phyloP scores from a whole-genome alignment of 2,113 vertebrate species.

The Pelvicachromis taeniatus region DNA sequence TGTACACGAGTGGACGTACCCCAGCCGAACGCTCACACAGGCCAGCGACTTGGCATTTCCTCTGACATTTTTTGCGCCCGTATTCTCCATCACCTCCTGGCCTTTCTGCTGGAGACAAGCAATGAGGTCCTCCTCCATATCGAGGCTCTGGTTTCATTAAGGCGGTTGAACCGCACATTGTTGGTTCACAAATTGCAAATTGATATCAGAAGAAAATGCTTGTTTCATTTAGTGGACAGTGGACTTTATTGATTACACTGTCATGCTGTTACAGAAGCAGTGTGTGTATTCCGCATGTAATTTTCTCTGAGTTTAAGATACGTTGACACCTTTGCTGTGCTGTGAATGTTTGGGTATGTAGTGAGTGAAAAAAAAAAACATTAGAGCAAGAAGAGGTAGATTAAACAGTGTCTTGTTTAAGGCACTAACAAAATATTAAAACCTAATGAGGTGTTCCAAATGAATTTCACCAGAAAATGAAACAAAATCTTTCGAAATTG shows the following conservation, averaged over 20 bases:
- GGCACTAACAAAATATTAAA: background rate
- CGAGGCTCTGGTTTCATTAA: conserved; percentile 3
- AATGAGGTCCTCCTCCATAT: background rate
- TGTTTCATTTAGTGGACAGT: background rate
- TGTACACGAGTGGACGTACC: background rate
- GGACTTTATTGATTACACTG: background rate
- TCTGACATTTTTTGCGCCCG: conserved; percentile 48
- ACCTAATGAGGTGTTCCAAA: background rate
- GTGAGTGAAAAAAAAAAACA: background rate
- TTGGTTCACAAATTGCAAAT: background rate
- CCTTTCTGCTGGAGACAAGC: conserved; percentile 34
- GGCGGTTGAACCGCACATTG: background rate
- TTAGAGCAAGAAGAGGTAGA: background rate
- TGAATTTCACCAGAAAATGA: accelerated
- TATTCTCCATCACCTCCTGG: conserved; percentile 32
- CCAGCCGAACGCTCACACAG: background rate
- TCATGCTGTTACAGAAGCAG: background rate
- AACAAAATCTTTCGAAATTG: background rate
- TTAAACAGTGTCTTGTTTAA: background rate
- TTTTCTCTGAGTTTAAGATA: background rate
- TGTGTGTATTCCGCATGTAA: background rate
- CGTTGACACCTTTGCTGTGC: background rate
- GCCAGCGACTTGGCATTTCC: conserved; percentile 58
- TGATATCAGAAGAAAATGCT: background rate
- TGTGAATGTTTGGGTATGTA: background rate